A percentile compares a stretch with the other conserved stretches of the same genome.
Conservation (phyloP, 2,888 invertebrate species). For the Scaptodrosophila latifasciaeformis region DNA sequence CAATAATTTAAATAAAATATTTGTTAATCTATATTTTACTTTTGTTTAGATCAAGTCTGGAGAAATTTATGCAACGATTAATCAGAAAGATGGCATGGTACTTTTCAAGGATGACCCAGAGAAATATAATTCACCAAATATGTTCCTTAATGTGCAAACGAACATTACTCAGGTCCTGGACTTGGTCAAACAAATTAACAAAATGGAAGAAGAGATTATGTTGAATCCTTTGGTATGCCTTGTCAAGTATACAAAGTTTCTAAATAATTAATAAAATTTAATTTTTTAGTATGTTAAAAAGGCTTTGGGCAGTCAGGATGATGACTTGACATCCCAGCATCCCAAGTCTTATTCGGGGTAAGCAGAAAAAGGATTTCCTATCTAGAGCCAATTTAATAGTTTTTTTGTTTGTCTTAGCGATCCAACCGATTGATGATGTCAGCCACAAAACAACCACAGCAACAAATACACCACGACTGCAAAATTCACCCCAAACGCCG, state of each 20-base stretch:
- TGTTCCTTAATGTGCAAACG: conserved; percentile 89
- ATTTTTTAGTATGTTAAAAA: conserved; percentile 79
- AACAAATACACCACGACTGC: not conserved
- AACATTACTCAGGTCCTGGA: conserved; percentile 91
- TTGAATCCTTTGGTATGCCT: conserved; percentile 86
- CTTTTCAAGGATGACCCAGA: conserved; percentile 96
- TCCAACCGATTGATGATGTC: conserved; percentile 73
- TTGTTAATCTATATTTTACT: not conserved
- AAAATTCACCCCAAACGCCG: not conserved
- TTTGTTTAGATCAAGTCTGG: conserved; percentile 91
- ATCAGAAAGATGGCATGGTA: conserved; percentile 99
- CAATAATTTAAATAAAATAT: not conserved
- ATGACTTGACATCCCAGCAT: conserved; percentile 76
- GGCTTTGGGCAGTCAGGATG: conserved; percentile 79
- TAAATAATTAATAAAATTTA: conserved; percentile 3
- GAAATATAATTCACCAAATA: conserved; percentile 92
- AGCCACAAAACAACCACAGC: conserved; percentile 12
- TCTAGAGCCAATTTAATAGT: not conserved
- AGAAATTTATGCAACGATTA: conserved; percentile 97
- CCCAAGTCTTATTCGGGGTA: conserved; percentile 74
- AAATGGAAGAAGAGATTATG: conserved; percentile 96
- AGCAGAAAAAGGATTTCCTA: conserved; percentile 18
- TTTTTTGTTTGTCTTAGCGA: conserved; percentile 51
- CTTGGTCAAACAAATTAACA: conserved; percentile 89
- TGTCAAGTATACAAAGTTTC: not conserved